Conservation (phyloP, 2,888 invertebrate genomes). For the Sphaerophoria rueppellii region DNA sequence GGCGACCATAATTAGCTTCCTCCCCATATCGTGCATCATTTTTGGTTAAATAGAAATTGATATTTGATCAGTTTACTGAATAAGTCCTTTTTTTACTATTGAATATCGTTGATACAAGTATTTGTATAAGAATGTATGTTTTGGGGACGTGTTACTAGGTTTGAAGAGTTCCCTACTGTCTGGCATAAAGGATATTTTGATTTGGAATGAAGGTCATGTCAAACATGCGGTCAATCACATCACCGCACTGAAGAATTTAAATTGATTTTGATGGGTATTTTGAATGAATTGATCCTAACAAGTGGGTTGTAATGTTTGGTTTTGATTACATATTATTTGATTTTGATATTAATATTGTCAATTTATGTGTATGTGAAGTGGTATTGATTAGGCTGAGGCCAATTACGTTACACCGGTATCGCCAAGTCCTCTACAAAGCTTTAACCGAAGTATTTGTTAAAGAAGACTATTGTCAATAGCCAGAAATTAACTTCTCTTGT, state of each 20-base stretch:
- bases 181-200: slow-evolving; percentile 11
- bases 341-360: neutral
- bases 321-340: slow-evolving; percentile 37
- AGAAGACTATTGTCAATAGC: no score
- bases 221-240: slow-evolving; percentile 28
- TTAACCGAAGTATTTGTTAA: no score
- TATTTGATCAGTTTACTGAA: slow-evolving; percentile 51
- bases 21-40: neutral
- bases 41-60: slow-evolving; percentile 28
- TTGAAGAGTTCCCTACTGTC: neutral
- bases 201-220: slow-evolving; percentile 40
- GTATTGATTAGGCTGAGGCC: neutral
- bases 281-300: slow-evolving; percentile 24
- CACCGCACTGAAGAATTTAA: slow-evolving; percentile 22
- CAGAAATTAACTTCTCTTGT: no score
- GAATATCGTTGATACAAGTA: slow-evolving; percentile 14
- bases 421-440: neutral
- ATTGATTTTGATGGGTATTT: slow-evolving; percentile 17
- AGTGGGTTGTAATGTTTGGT: slow-evolving; percentile 34
- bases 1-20: slow-evolving; percentile 25
- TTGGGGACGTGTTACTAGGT: neutral
- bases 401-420: no score
- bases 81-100: slow-evolving; percentile 30
- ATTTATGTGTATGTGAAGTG: neutral
- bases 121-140: neutral